phyloP scores from a whole-genome alignment of 2,113 vertebrate species.

The Paratilapia polleni region DNA sequence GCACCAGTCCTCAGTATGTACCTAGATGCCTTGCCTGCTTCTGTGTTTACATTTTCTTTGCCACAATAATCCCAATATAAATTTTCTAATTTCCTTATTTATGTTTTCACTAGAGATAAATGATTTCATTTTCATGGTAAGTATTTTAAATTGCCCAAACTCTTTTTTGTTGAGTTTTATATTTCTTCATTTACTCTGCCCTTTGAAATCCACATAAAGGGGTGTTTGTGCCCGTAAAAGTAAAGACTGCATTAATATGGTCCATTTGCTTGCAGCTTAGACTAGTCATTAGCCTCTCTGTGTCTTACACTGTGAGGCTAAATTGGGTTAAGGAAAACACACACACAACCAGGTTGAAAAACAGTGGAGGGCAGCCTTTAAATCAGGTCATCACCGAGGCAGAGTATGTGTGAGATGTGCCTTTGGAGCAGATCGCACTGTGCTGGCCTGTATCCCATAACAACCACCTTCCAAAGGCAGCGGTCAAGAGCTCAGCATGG shows the following conservation, averaged over 20 bases:
- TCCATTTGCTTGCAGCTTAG: slow-evolving; percentile 49
- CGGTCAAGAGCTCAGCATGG: slow-evolving; percentile 60
- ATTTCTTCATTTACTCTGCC: background rate
- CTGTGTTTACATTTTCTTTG: background rate
- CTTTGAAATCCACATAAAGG: slow-evolving; percentile 26
- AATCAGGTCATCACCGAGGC: slow-evolving; percentile 74
- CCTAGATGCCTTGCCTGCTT: background rate
- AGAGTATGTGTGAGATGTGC: slow-evolving; percentile 47
- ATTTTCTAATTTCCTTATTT: background rate
- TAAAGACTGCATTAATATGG: slow-evolving; percentile 38
- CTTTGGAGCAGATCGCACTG: slow-evolving; percentile 60
- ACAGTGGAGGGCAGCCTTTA: slow-evolving; percentile 64
- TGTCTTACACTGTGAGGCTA: slow-evolving; percentile 64
- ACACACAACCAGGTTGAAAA: slow-evolving; percentile 63
- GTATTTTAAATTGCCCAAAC: background rate
- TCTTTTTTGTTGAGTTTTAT: background rate
- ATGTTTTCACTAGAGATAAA: background rate
- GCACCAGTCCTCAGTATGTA: background rate
- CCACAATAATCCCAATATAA: background rate
- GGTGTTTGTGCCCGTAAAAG: slow-evolving; percentile 20
- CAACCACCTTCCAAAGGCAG: slow-evolving; percentile 63
- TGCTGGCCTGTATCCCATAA: slow-evolving; percentile 63
- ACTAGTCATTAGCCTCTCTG: slow-evolving; percentile 65
- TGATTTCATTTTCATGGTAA: background rate
- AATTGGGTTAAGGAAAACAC: slow-evolving; percentile 73